Conservation (phyloP, 1,140 invertebrate genomes). For the Capitella teleta region DNA sequence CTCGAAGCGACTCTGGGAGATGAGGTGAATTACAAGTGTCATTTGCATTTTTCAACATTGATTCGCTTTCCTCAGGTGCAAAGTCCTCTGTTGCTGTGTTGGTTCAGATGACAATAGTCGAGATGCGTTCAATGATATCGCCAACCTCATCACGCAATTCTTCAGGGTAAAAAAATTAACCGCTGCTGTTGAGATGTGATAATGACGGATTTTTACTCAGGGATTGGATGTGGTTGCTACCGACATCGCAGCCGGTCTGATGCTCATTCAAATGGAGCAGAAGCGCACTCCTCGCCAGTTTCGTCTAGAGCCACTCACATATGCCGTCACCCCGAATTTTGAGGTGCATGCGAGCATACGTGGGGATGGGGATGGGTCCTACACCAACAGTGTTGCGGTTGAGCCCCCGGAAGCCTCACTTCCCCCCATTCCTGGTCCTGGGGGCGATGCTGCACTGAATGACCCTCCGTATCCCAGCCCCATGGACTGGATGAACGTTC, state of each 20-base stretch:
- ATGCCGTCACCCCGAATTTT: too few relatives aligned
- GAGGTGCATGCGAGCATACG: too few relatives aligned
- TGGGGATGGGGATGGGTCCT: not conserved
- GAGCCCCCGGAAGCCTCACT: not conserved
- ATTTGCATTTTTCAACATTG: not conserved
- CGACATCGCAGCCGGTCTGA: conserved; percentile 73
- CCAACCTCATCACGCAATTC: conserved; percentile 42
- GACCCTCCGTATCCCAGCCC: not conserved
- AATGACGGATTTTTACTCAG: conserved; percentile 41
- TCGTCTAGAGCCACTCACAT: not conserved
- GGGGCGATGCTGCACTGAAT: not conserved
- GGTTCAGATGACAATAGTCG: conserved; percentile 60
- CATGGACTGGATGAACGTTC: conserved; percentile 3
- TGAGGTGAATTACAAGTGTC: conserved; percentile 45
- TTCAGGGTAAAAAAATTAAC: conserved; percentile 23
- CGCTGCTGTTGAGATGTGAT: not conserved
- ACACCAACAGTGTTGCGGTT: not conserved
- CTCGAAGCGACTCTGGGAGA: conserved; percentile 34
- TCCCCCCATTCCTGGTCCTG: not conserved
- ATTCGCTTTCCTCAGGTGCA: conserved; percentile 18
- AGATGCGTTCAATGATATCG: conserved; percentile 72
- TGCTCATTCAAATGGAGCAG: conserved; percentile 56
- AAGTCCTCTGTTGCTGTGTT: conserved; percentile 64
- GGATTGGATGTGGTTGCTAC: conserved; percentile 77
- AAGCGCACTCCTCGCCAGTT: conserved; percentile 22